Evolutionary conservation across 1,140 invertebrate genomes (phyloP).

Genomic region (Drosophila triauraria): DNA sequence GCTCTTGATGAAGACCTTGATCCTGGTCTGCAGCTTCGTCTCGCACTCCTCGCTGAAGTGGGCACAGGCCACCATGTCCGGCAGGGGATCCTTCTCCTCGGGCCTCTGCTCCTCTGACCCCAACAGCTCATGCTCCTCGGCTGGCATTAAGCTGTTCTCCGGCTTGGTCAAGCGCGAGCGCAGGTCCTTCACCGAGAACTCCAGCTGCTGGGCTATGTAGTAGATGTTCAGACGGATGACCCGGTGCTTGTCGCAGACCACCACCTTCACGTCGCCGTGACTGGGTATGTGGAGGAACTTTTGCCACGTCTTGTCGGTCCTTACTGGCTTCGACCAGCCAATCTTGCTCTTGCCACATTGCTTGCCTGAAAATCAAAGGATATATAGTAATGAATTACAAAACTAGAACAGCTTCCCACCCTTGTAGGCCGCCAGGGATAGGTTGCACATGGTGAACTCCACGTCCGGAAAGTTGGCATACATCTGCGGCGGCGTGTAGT

Average conservation of each 20-base stretch:
- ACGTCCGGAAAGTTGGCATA: constrained; percentile 82
- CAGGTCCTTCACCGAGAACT: constrained; percentile 81
- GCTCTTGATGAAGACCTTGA: constrained; percentile 68
- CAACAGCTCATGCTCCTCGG: not conserved
- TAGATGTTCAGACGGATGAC: constrained; percentile 75
- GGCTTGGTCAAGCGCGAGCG: constrained; percentile 69
- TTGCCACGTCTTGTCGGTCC: constrained; percentile 86
- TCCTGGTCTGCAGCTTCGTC: constrained; percentile 28
- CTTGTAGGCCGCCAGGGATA: constrained; percentile 69
- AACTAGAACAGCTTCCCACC: constrained; percentile 9
- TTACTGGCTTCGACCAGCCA: constrained; percentile 85
- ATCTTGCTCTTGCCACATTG: constrained; percentile 59
- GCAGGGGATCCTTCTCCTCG: not conserved
- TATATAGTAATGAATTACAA: not conserved
- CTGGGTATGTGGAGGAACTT: constrained; percentile 89
- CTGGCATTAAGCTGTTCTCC: constrained; percentile 6
- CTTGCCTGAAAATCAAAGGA: constrained; percentile 12
- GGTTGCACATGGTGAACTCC: constrained; percentile 74
- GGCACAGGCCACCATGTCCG: constrained; percentile 29
- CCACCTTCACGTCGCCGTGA: constrained; percentile 90
- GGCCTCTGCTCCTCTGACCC: not conserved
- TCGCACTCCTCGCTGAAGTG: constrained; percentile 67
- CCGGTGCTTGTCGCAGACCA: constrained; percentile 85
- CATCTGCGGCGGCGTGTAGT: constrained; percentile 80
- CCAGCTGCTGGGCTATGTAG: constrained; percentile 77